Evolutionary conservation across 2,113 vertebrate species (phyloP).

Genomic region (Planiliza haematocheilus): DNA sequence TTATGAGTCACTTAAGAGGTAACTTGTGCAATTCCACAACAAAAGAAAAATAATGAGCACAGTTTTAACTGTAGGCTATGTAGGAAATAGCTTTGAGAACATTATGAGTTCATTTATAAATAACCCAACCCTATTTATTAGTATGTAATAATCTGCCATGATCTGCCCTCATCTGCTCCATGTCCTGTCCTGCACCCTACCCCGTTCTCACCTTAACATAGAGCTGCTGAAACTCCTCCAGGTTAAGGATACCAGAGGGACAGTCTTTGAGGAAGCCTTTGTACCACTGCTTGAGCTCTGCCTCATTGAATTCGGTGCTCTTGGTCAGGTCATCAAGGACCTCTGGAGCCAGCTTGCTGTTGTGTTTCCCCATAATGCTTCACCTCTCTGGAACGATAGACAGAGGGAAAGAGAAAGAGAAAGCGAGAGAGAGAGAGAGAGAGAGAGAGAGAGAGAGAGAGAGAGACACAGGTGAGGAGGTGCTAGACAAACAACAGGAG

Average conservation of each 20-base stretch:
- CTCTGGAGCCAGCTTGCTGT: slow-evolving; percentile 97
- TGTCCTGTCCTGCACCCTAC: too few species aligned
- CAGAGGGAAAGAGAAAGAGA: not conserved
- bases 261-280: slow-evolving; percentile 99
- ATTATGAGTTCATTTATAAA: not conserved
- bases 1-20: slow-evolving; percentile 23
- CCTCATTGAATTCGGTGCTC: slow-evolving; percentile 97
- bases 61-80: not conserved
- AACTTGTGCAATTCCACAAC: slow-evolving; percentile 12
- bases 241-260: slow-evolving; percentile 95
- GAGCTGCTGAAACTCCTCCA: slow-evolving; percentile 98
- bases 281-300: slow-evolving; percentile 99
- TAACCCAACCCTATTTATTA: not conserved
- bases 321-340: slow-evolving; percentile 96
- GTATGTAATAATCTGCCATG: not conserved
- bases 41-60: not conserved
- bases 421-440: not conserved
- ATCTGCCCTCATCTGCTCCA: not conserved
- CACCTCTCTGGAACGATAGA: slow-evolving; percentile 50
- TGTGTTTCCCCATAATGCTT: slow-evolving; percentile 94
- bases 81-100: not conserved
- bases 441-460: not conserved
- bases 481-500: slow-evolving; percentile 45
- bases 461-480: slow-evolving; percentile 25
- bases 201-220: slow-evolving; percentile 91